Conservation (phyloP, 2,888 invertebrate genomes). For the Apotomis betuletana region DNA sequence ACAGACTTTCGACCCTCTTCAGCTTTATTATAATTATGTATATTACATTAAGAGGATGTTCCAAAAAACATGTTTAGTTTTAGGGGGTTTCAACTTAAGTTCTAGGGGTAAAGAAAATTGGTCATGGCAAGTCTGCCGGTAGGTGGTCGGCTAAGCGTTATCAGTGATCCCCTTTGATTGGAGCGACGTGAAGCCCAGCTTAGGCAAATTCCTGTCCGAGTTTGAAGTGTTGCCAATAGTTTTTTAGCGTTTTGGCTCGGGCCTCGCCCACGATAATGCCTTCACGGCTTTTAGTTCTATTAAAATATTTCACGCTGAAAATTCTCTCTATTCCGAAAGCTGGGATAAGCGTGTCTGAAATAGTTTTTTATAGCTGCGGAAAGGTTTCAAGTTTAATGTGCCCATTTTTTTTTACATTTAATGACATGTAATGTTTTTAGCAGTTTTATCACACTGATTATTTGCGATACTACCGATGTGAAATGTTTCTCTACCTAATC, state of each 20-base stretch:
- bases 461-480: no score
- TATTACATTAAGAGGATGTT: no score
- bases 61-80: not conserved
- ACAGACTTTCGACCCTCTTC: no score
- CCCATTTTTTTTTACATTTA: no score
- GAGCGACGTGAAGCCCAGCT: slow-evolving; percentile 49
- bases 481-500: no score
- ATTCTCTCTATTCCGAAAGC: not conserved
- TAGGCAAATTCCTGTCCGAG: slow-evolving; percentile 39
- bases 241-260: slow-evolving; percentile 38
- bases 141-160: slow-evolving; percentile 35
- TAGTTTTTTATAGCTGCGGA: no score
- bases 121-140: no score
- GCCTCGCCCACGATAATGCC: slow-evolving; percentile 11
- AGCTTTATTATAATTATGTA: no score
- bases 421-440: no score
- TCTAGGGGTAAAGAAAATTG: no score
- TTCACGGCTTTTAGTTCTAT: slow-evolving; percentile 27
- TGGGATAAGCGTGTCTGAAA: not conserved
- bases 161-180: slow-evolving; percentile 52
- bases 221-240: slow-evolving; percentile 43
- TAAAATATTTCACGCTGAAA: slow-evolving; percentile 14
- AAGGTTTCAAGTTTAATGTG: no score
- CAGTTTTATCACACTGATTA: no score
- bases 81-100: not conserved